phyloP scores from a whole-genome alignment of 2,797 vertebrate genomes.

The Prionace glauca region DNA sequence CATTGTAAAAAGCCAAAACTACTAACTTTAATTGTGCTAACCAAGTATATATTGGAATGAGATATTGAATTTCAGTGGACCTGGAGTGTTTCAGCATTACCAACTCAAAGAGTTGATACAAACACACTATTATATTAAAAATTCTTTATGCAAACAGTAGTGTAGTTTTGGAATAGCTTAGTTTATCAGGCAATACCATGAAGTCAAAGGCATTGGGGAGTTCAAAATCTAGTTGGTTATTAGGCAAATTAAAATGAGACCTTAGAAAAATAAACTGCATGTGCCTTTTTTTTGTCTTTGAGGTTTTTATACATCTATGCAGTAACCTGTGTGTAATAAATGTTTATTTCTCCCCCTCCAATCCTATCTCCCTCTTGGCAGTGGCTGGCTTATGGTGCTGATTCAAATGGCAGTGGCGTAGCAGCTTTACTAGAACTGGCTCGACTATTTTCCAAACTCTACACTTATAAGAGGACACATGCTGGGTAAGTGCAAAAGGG shows the following conservation, averaged over 20 bases:
- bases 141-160: background rate
- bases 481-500: slow-evolving; percentile 43
- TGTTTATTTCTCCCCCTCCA: background rate
- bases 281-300: background rate
- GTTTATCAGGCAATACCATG: background rate
- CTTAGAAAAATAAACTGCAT: background rate
- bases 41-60: background rate
- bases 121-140: background rate
- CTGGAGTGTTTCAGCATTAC: background rate
- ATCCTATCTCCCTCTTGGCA: slow-evolving; percentile 46
- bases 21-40: background rate
- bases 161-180: background rate
- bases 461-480: slow-evolving; percentile 93
- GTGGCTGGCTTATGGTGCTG: slow-evolving; percentile 93
- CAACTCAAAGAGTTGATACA: background rate
- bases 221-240: background rate
- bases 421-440: slow-evolving; percentile 86
- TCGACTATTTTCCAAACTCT: slow-evolving; percentile 89
- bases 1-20: background rate
- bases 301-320: background rate
- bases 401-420: slow-evolving; percentile 90
- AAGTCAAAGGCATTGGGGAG: background rate
- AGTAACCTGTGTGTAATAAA: background rate
- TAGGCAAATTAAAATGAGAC: background rate
- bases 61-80: background rate